Evolutionary conservation across 2,113 vertebrate genomes (phyloP).

Genomic region (Melanostigma gelatinosum): DNA sequence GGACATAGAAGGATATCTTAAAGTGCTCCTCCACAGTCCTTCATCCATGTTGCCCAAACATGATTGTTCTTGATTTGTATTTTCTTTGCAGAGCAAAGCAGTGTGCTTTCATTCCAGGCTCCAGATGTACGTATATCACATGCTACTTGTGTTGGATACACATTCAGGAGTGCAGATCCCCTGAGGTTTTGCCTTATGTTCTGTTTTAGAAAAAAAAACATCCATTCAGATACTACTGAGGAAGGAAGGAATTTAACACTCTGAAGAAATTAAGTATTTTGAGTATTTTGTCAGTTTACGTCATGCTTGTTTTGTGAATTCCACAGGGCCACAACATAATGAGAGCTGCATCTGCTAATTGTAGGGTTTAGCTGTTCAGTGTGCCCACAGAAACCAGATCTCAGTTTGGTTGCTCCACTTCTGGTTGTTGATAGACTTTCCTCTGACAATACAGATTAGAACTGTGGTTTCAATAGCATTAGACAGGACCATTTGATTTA

Average conservation of each 20-base stretch:
- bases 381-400: conserved; percentile 42
- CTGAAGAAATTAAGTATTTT: conserved; percentile 18
- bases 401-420: conserved; percentile 26
- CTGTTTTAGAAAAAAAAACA: conserved; percentile 55
- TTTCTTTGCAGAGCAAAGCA: conserved; percentile 21
- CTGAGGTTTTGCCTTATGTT: conserved; percentile 58
- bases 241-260: conserved; percentile 26
- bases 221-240: conserved; percentile 44
- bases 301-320: conserved; percentile 19
- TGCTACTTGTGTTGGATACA: conserved; percentile 52
- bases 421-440: conserved; percentile 29
- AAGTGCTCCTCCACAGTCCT: neutral
- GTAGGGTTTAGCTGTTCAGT: conserved; percentile 34
- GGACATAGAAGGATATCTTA: neutral
- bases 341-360: conserved; percentile 28
- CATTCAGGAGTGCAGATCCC: conserved; percentile 67
- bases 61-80: neutral
- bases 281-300: conserved; percentile 15
- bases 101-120: conserved; percentile 66
- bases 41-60: neutral
- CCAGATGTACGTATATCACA: conserved; percentile 65
- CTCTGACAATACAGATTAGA: conserved; percentile 14
- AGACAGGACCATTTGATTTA: conserved; percentile 30
- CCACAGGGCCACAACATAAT: conserved; percentile 28
- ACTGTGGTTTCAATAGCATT: conserved; percentile 23